Percentiles rank a stretch among this genome's conserved stretches.
These are phyloP conservation scores for Petroica traversi DNA, from an alignment of 2,113 vertebrate genomes.

Conservation along the genomic window DNA sequence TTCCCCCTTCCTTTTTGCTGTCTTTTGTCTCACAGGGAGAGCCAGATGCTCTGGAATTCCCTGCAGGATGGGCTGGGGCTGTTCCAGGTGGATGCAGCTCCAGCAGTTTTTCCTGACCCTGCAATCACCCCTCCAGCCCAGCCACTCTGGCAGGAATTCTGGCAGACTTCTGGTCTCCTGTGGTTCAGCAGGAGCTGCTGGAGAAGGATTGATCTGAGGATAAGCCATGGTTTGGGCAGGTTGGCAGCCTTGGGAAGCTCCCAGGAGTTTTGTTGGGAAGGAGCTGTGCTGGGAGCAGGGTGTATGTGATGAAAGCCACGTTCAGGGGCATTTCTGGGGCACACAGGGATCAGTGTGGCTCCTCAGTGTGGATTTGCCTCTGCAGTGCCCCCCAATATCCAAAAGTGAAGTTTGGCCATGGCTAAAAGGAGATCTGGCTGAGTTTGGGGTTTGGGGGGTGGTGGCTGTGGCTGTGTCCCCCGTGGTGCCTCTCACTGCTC, in stretches of 20 bases:
- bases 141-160: background rate
- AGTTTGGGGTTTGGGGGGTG: background rate
- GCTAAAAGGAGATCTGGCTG: rapidly evolving
- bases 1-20: background rate
- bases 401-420: background rate
- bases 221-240: background rate
- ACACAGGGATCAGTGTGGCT: rapidly evolving
- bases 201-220: background rate
- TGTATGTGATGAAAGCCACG: rapidly evolving
- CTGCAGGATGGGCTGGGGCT: background rate
- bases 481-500: rapidly evolving
- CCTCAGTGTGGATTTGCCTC: rapidly evolving
- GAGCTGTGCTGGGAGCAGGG: background rate
- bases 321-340: background rate
- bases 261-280: background rate
- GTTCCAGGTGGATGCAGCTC: background rate
- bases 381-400: rapidly evolving
- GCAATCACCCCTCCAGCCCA: background rate
- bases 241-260: background rate
- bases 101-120: background rate
- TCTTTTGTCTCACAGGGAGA: background rate
- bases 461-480: background rate
- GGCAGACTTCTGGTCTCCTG: background rate
- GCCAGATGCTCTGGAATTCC: background rate
- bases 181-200: background rate